Evolutionary conservation across 1,140 invertebrate genomes (phyloP).

Genomic region (Drosophila sechellia): DNA sequence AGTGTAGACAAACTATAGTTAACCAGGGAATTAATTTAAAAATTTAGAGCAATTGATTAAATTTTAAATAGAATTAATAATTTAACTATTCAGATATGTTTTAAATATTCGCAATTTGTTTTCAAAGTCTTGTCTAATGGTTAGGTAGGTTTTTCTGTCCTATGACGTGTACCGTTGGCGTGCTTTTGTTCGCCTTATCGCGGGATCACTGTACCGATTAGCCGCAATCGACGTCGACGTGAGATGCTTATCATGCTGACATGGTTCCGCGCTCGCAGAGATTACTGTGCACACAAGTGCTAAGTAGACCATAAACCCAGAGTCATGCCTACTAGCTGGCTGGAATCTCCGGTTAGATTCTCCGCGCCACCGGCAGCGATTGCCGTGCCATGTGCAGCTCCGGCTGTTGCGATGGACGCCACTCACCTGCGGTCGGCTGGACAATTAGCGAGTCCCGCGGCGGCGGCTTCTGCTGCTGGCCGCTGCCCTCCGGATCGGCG

Average conservation of each 20-base stretch:
- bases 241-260: slow-evolving; percentile 30
- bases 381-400: not conserved
- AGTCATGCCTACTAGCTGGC: slow-evolving; percentile 11
- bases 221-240: slow-evolving; percentile 31
- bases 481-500: not conserved
- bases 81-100: too few relatives aligned
- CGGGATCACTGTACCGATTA: slow-evolving; percentile 20
- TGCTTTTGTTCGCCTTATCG: slow-evolving; percentile 12
- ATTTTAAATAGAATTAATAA: too few relatives aligned
- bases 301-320: slow-evolving; percentile 1
- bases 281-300: slow-evolving; percentile 20
- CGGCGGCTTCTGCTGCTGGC: slow-evolving; percentile 41
- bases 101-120: too few relatives aligned
- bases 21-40: too few relatives aligned
- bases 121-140: too few relatives aligned
- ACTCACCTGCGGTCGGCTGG: slow-evolving; percentile 78
- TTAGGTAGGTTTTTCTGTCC: too few relatives aligned
- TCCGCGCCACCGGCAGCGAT: not conserved
- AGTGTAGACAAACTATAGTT: too few relatives aligned
- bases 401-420: not conserved
- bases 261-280: slow-evolving; percentile 38
- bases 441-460: slow-evolving; percentile 74
- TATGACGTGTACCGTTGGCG: not conserved
- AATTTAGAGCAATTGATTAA: too few relatives aligned
- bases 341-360: slow-evolving; percentile 16